Percentiles rank a stretch among this genome's conserved stretches.
These are phyloP conservation scores for Prionailurus viverrinus DNA, from an alignment of 2,113 vertebrate species.

Conservation along the genomic window DNA sequence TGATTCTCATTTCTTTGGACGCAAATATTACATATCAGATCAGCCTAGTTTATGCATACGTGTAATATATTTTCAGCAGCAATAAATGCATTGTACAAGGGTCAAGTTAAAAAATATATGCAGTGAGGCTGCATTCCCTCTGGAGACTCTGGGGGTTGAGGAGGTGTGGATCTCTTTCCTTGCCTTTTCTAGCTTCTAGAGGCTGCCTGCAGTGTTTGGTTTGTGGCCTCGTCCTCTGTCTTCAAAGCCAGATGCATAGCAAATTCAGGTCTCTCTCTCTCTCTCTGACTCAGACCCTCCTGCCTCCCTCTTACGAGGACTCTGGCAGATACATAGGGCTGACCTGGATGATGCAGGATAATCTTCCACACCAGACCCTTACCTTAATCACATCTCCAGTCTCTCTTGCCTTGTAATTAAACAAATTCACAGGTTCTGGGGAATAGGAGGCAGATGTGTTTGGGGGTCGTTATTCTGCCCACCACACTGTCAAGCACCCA, in stretches of 20 bases:
- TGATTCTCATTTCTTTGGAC: slow-evolving; percentile 26
- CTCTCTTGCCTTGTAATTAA: not conserved
- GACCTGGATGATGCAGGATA: not conserved
- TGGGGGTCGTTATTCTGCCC: not conserved
- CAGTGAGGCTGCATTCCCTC: not conserved
- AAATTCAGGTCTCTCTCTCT: not conserved
- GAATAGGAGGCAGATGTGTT: not conserved
- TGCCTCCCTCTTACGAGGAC: not conserved
- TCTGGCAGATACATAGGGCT: not conserved
- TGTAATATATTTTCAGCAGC: not conserved
- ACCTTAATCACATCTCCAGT: not conserved
- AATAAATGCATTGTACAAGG: not conserved
- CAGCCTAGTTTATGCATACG: not conserved
- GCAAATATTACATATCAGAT: not conserved
- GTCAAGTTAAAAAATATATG: not conserved
- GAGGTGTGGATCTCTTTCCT: not conserved
- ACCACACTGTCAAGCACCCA: not conserved
- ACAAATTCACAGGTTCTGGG: not conserved
- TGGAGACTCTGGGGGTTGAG: not conserved
- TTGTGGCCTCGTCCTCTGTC: not conserved
- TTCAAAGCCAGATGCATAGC: not conserved
- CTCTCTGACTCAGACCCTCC: not conserved
- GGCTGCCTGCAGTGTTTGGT: not conserved
- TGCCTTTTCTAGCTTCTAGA: not conserved
- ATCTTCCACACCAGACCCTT: not conserved